Evolutionary conservation across 2,797 vertebrate species (phyloP), one percentile per base, ranked within the genome.

Genomic region (Huso huso): DNA sequence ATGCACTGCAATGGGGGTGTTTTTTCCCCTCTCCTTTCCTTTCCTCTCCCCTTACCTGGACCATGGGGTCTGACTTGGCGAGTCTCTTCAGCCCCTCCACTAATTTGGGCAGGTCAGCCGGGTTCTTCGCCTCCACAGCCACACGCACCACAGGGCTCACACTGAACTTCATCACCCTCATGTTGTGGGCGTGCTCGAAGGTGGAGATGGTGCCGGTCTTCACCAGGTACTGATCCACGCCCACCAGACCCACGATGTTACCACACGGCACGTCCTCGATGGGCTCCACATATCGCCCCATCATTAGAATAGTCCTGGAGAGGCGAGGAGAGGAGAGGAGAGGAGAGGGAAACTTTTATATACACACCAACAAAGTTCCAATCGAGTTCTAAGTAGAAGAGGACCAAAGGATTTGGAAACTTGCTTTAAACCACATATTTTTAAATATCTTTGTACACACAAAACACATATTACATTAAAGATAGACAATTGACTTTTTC

Each of bases 191-290:
- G 13, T 72, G 70, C 53, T 83, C 77, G 13, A 69, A 81, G 48
- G 75, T 81, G 58, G 71, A 70, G 69, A 78, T 74, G 49, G 78
- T 74, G 63, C 75, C 70, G 0, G 9, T 78, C 68, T 81, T 84
- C 67, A 82, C 71, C 74, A 79, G 64, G 68, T 77, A 78, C 68
- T 83, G 78, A 68, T 82, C 78, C 61, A 81, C 78, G 23, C 73
- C 73, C 60, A 79, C 77, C 51, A 82, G 74, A 62, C 79, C 77
- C 60, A 81, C 77, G 49, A 74, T 78, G 71, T 78, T 82, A 50
- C 78, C 80, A 64, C 79, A 81, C 67, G 80, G 79, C 48, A 80
- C 74, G 37, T 83, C 77, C 67, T 82, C 80, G 62, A 82, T 76
- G 67, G 75, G 78, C 66, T 81, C 82, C 64, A 81, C 75, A 13